phyloP scores from a whole-genome alignment of 2,113 vertebrate genomes.

The Casuarius casuarius region DNA sequence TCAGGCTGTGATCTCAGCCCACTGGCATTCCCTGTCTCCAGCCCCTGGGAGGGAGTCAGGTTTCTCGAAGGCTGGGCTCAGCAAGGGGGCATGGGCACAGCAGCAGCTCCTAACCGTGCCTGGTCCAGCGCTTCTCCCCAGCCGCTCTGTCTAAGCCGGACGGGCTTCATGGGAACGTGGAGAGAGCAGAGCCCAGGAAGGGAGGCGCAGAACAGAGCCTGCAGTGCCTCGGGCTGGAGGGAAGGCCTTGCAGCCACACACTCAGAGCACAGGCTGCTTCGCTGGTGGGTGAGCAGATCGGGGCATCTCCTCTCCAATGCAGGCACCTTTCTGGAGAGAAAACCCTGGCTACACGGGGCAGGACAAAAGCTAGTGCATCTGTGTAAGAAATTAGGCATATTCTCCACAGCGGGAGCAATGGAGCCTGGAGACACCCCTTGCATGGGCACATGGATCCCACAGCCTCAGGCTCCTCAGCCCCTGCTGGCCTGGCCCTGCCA shows the following conservation, averaged over 20 bases:
- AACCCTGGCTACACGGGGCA: fast-evolving
- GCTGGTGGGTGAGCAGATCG: fast-evolving
- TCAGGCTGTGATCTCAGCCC: background rate
- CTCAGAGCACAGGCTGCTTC: background rate
- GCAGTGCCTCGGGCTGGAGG: too few relatives aligned
- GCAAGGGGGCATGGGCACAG: background rate
- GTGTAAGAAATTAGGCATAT: too few relatives aligned
- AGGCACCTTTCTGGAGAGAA: background rate
- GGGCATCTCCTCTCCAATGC: background rate
- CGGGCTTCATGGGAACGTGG: background rate
- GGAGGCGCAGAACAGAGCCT: too few relatives aligned
- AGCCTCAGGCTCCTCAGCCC: fast-evolving
- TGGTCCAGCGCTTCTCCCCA: fast-evolving
- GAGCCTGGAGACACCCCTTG: fast-evolving
- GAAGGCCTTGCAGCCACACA: too few relatives aligned
- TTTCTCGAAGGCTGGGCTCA: background rate
- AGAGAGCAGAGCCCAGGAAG: too few relatives aligned
- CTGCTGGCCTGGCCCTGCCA: background rate
- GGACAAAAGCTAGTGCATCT: background rate
- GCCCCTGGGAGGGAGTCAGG: background rate
- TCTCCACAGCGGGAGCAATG: background rate
- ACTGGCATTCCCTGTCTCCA: background rate
- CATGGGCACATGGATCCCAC: fast-evolving
- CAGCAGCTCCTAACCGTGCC: background rate
- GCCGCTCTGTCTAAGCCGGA: fast-evolving